A percentile compares a stretch with the other conserved stretches of the same genome.
phyloP scores from a whole-genome alignment of 2,113 vertebrate species.

The Asarcornis scutulata region DNA sequence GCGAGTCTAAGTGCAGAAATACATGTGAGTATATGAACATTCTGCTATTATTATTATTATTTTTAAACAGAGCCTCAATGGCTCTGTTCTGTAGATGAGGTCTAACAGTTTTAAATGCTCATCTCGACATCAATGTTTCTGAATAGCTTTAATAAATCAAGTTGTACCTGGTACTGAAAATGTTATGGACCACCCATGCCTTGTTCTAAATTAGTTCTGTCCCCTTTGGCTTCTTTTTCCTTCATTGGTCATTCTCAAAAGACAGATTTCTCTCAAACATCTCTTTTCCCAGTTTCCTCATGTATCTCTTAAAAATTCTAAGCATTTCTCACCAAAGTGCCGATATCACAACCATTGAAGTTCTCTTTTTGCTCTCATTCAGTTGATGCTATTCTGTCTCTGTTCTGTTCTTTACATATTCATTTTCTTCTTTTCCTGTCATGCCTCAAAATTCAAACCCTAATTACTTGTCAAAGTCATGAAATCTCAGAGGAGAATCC shows the following conservation, averaged over 20 bases:
- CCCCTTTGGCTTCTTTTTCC: neutral
- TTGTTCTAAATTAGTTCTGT: neutral
- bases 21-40: neutral
- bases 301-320: neutral
- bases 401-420: neutral
- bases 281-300: neutral
- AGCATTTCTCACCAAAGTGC: neutral
- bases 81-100: neutral
- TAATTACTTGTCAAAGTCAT: neutral
- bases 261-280: neutral
- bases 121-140: neutral
- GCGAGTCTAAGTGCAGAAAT: neutral
- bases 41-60: neutral
- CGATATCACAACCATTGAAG: fast-evolving
- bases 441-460: neutral
- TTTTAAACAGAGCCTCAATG: neutral
- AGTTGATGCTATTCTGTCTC: neutral
- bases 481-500: neutral
- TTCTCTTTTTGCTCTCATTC: neutral
- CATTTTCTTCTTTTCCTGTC: slow-evolving; percentile 19
- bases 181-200: neutral
- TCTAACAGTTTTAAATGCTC: neutral
- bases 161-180: neutral
- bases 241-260: neutral
- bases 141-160: neutral